Conservation (phyloP, 2,888 invertebrate species). For the Tinea semifulvella region DNA sequence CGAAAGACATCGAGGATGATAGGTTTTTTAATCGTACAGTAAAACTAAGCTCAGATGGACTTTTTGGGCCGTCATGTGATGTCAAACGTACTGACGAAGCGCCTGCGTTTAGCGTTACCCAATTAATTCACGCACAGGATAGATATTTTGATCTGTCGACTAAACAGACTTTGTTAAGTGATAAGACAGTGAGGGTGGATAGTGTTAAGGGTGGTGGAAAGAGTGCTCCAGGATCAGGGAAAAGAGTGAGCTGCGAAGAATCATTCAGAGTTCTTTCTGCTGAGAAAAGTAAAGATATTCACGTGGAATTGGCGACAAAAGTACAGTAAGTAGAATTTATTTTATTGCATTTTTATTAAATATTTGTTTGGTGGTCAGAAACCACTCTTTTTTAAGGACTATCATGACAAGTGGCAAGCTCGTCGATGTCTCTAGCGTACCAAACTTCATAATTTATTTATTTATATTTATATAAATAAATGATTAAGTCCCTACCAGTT, state of each 20-base stretch:
- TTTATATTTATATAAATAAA: no score
- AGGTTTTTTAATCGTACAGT: slow-evolving; percentile 38
- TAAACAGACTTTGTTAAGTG: slow-evolving; percentile 22
- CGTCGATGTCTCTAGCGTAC: no score
- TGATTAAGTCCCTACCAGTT: no score
- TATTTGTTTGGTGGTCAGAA: no score
- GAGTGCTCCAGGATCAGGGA: slow-evolving; percentile 32
- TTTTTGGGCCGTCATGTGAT: slow-evolving; percentile 46
- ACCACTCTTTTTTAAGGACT: no score
- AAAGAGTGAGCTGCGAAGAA: slow-evolving; percentile 24
- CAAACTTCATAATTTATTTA: no score
- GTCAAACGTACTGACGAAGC: slow-evolving; percentile 23
- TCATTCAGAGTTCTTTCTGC: slow-evolving; percentile 40
- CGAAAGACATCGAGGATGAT: slow-evolving; percentile 48
- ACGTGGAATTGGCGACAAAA: slow-evolving; percentile 18
- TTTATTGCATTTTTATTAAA: not conserved
- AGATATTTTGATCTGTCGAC: slow-evolving; percentile 51
- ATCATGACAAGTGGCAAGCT: no score
- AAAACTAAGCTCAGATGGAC: slow-evolving; percentile 27
- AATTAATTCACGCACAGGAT: slow-evolving; percentile 57
- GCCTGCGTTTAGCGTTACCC: slow-evolving; percentile 52
- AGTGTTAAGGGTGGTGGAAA: not conserved
- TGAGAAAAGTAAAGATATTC: slow-evolving; percentile 16
- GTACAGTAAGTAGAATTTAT: slow-evolving; percentile 15
- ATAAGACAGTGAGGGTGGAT: slow-evolving; percentile 19